Evolutionary conservation across 2,888 invertebrate species (phyloP), one percentile per base, ranked within the genome.

Genomic region (Meloe dianella): DNA sequence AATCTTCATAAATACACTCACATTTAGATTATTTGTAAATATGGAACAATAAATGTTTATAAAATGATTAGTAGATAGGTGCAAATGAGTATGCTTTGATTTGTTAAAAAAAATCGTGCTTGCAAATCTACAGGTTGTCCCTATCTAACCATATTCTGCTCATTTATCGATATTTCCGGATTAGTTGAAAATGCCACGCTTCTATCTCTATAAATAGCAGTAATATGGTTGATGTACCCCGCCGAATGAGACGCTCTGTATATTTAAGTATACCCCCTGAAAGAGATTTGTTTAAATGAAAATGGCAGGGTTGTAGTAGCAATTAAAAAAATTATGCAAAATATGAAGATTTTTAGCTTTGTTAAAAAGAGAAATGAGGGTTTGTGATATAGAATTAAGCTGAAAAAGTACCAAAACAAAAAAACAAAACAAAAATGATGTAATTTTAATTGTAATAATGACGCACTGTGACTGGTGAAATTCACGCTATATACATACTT

Each of bases 341-440:
- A 27, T 27, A 27, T 32, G 32, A 7, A 32, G 8, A 7, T 7
- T 32, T 57, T 58, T 62, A 58, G 63, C n/a, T 63, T 63, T 54
- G n/a, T 6, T 29, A 9, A 35, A 70, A 67, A 2, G 8, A 32
- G 8, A 6, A 1, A 9, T 32, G 65, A 69, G 71, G 71, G 71
- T 71, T 71, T 71, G 71, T 71, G 71, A 71, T 71, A 71, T 69
- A 69, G 68, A 69, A 51, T 71, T 71, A 71, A 71, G 71, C 71
- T 68, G 32, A 35, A 57, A 60, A 68, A 62, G 67, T 67, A 70
- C 70, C 67, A 70, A 63, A 35, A 64, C n/a, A n/a, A n/a, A n/a
- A n/a, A n/a, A n/a, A n/a, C n/a, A n/a, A n/a, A n/a, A n/a, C n/a
- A n/a, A n/a, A n/a, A n/a, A n/a, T n/a, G n/a, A n/a, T n/a, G n/a